A percentile compares a stretch with the other conserved stretches of the same genome.
Conservation (phyloP, 1,140 invertebrate genomes). For the Pollicipes pollicipes region DNA sequence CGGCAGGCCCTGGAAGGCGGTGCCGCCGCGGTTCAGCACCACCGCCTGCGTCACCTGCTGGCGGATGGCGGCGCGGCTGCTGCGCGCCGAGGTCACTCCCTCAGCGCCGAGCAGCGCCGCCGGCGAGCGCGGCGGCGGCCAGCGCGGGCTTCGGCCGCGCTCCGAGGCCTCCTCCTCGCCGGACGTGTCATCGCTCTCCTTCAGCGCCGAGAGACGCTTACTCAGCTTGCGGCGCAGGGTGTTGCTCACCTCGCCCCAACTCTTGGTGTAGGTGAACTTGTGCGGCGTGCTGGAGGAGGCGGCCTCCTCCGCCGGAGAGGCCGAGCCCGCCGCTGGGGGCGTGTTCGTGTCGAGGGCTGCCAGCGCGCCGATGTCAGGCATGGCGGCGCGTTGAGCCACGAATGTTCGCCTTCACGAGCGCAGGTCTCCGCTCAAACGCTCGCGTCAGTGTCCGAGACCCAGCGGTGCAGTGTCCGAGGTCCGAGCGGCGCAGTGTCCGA, state of each 20-base stretch:
- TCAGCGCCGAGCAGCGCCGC: neutral
- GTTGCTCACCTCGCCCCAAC: conserved; percentile 1
- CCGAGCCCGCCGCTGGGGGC: too few relatives aligned
- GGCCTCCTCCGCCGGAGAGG: too few relatives aligned
- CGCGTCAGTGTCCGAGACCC: too few relatives aligned
- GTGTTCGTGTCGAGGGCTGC: too few relatives aligned
- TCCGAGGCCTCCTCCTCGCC: neutral
- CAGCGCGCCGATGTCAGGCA: too few relatives aligned
- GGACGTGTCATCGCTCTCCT: neutral
- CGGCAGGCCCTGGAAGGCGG: neutral
- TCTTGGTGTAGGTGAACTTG: conserved; percentile 1
- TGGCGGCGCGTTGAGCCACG: too few relatives aligned
- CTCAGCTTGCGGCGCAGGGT: neutral
- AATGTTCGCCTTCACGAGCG: too few relatives aligned
- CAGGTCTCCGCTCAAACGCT: too few relatives aligned
- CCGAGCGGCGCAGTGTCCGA: too few relatives aligned
- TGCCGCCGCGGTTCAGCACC: neutral
- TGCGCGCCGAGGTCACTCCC: neutral
- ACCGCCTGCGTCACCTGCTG: neutral
- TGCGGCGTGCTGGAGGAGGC: too few relatives aligned
- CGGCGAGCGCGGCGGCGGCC: neutral
- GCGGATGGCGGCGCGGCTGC: neutral
- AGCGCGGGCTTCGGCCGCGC: neutral
- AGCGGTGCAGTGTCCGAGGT: too few relatives aligned
- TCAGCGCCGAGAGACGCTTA: neutral